These are phyloP conservation scores for Microvelia longipes DNA, from an alignment of 1,140 invertebrate species.

Conservation along the genomic window DNA sequence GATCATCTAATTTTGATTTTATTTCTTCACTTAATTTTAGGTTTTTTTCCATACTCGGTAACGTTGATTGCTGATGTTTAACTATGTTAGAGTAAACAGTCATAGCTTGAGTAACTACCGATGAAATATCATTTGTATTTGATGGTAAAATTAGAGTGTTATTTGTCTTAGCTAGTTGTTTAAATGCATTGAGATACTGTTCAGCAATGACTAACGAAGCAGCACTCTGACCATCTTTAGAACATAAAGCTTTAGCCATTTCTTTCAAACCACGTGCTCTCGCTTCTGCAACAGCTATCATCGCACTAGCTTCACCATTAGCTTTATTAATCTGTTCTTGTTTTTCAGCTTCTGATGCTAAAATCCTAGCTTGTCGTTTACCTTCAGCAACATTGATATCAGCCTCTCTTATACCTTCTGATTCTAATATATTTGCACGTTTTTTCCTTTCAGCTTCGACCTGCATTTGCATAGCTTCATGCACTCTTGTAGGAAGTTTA, in stretches of 20 bases:
- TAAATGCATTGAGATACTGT: conserved; percentile 86
- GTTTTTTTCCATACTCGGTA: not conserved
- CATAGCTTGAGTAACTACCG: conserved; percentile 48
- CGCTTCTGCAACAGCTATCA: conserved; percentile 70
- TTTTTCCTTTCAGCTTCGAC: conserved; percentile 96
- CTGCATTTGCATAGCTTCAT: conserved; percentile 99
- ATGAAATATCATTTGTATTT: conserved; percentile 73
- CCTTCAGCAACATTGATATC: conserved; percentile 97
- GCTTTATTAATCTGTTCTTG: conserved; percentile 80
- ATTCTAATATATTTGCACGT: conserved; percentile 89
- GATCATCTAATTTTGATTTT: not conserved
- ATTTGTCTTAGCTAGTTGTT: conserved; percentile 77
- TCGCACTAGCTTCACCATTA: conserved; percentile 69
- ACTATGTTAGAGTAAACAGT: conserved; percentile 9
- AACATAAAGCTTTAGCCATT: conserved; percentile 49
- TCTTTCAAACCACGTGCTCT: conserved; percentile 59
- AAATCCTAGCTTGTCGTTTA: conserved; percentile 74
- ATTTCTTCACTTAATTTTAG: not conserved
- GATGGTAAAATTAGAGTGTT: conserved; percentile 90
- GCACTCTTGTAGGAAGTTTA: conserved; percentile 75
- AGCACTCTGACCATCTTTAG: conserved; percentile 60
- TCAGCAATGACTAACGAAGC: conserved; percentile 85
- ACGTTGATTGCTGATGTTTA: too few species aligned
- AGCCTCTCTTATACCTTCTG: conserved; percentile 83
- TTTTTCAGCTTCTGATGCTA: conserved; percentile 82